A percentile compares a stretch with the other conserved stretches of the same genome.
Conservation (phyloP, 92 coral and sea anemone species). For the Epizoanthus stellaris region DNA sequence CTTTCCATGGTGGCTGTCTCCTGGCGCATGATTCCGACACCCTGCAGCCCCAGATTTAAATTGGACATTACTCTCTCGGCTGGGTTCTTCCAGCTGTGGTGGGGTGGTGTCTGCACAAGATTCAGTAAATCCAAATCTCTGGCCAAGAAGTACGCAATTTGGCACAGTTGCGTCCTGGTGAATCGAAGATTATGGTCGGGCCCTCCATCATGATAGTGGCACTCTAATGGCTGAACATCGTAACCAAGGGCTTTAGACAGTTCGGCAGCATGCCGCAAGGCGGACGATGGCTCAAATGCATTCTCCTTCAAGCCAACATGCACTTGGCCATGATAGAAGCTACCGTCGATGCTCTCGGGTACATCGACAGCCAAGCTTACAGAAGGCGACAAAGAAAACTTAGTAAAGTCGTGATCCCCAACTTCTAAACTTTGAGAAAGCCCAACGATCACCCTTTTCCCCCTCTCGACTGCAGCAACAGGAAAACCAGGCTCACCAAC, state of each 20-base stretch:
- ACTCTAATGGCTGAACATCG: conserved; percentile 2
- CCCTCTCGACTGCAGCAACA: conserved; percentile 69
- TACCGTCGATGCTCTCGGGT: conserved; percentile 52
- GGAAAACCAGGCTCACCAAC: conserved; percentile 72
- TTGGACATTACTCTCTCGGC: conserved; percentile 70
- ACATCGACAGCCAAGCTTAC: conserved; percentile 62
- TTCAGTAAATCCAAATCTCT: conserved; percentile 35
- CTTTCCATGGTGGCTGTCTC: conserved; percentile 48
- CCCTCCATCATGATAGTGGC: conserved; percentile 55
- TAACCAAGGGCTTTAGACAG: conserved; percentile 9
- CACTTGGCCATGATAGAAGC: conserved; percentile 62
- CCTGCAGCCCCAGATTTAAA: conserved; percentile 63
- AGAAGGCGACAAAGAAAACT: conserved; percentile 67
- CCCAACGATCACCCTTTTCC: conserved; percentile 62
- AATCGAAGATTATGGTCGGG: conserved; percentile 45
- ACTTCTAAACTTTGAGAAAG: conserved; percentile 55
- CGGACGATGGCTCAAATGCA: conserved; percentile 53
- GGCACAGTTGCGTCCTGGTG: conserved; percentile 46
- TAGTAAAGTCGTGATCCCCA: conserved; percentile 75
- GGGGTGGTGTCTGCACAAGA: conserved; percentile 56
- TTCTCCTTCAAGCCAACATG: conserved; percentile 62
- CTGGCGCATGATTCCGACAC: conserved; percentile 51
- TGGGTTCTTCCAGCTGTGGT: conserved; percentile 63
- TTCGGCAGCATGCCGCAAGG: conserved; percentile 65
- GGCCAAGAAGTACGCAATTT: conserved; percentile 40